A percentile compares a stretch with the other conserved stretches of the same genome.
Conservation (phyloP, 2,797 vertebrate genomes). For the Argyrosomus regius region DNA sequence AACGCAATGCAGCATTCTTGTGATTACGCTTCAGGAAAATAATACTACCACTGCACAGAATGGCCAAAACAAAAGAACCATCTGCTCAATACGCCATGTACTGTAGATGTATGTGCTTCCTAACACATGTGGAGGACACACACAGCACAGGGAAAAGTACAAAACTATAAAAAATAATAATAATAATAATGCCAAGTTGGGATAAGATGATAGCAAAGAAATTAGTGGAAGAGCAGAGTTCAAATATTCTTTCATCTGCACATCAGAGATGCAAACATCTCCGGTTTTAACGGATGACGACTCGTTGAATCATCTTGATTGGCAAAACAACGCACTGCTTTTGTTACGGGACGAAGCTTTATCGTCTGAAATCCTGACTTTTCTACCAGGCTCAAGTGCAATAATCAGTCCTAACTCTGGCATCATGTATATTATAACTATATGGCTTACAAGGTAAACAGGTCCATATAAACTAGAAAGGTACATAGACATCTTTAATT, state of each 20-base stretch:
- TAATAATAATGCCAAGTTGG: conserved; percentile 39
- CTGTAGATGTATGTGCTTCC: conserved; percentile 42
- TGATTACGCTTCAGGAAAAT: conserved; percentile 59
- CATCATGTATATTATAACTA: conserved; percentile 81
- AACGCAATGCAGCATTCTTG: conserved; percentile 67
- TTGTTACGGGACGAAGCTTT: conserved; percentile 62
- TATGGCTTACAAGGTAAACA: conserved; percentile 92
- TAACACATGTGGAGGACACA: conserved; percentile 58
- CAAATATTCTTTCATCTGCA: conserved; percentile 55
- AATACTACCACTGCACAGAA: conserved; percentile 60
- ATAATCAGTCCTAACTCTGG: conserved; percentile 85
- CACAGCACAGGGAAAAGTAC: conserved; percentile 54
- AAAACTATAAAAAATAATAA: conserved; percentile 66
- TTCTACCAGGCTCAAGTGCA: conserved; percentile 85
- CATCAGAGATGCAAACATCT: conserved; percentile 38
- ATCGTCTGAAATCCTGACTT: conserved; percentile 63
- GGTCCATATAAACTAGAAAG: conserved; percentile 88
- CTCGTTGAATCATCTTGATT: conserved; percentile 66
- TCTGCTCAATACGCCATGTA: conserved; percentile 33
- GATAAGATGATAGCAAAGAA: conserved; percentile 28
- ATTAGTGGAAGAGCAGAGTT: conserved; percentile 46
- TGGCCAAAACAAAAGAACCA: conserved; percentile 55
- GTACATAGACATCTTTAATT: conserved; percentile 85
- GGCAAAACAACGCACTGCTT: conserved; percentile 75
- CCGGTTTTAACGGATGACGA: conserved; percentile 55